Percentiles rank a stretch among this genome's conserved stretches.
Conservation (phyloP, 2,888 invertebrate species). For the Pachydiplax longipennis region DNA sequence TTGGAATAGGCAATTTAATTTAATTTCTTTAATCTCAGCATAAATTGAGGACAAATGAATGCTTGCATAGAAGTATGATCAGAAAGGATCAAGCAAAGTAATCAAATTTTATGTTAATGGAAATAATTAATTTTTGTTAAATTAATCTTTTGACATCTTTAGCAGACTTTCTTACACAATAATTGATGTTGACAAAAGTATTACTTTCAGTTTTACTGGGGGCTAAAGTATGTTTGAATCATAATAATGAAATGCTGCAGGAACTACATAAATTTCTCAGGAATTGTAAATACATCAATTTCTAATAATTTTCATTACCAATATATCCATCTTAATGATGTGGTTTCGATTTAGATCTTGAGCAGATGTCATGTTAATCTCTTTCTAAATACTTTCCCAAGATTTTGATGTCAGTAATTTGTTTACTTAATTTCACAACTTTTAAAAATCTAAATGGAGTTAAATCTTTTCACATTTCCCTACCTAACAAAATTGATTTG, state of each 20-base stretch:
- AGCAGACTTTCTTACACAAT: not conserved
- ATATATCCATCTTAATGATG: not conserved
- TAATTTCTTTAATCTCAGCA: too few species aligned
- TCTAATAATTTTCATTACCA: not conserved
- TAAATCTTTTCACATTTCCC: too few species aligned
- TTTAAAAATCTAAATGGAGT: too few species aligned
- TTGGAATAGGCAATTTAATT: too few species aligned
- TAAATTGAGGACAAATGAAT: not conserved
- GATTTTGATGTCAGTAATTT: too few species aligned
- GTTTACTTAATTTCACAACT: too few species aligned
- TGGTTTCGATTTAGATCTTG: not conserved
- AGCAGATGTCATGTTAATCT: not conserved
- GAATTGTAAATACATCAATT: not conserved
- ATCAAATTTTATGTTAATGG: not conserved
- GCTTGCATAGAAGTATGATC: not conserved
- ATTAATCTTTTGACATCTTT: too few species aligned
- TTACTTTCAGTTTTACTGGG: not conserved
- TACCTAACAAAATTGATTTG: too few species aligned
- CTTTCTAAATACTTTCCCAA: too few species aligned
- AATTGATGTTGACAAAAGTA: not conserved
- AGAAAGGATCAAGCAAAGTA: not conserved
- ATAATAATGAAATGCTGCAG: not conserved
- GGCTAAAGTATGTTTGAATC: not conserved
- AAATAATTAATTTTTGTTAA: not conserved
- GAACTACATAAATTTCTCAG: not conserved